Base-by-base conservation (phyloP, 2,888 invertebrate genomes). In the Toxonevra muliebris region DNA sequence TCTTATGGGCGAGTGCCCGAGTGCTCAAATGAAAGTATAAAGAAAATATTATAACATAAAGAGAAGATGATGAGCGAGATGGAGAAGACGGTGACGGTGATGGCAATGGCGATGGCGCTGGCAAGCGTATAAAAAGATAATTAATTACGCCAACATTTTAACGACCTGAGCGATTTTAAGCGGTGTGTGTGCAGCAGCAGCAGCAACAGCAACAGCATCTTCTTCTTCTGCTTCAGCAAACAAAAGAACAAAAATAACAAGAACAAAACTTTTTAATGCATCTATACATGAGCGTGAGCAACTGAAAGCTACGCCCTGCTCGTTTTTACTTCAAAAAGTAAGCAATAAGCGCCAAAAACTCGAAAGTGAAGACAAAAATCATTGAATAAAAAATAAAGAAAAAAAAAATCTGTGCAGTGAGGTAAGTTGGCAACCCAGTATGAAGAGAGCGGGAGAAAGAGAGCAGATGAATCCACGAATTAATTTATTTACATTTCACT, bases 91-190 rank as follows among this genome's bases (percentile, higher is more conserved):
- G 57, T 57, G 64, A 50, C 53, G 45, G 57, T n/a, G 58, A 65
- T 50, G 58, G n/a, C 52, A 57, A 8, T n/a, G 48, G 48, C 48
- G 15, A 48, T 55, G 62, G 58, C 62, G 43, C 30, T 54, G 62
- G 58, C 58, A 63, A 40, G 62, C 67, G 58, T 63, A 67, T 67
- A 67, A 63, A 67, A 67, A 62, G 67, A 67, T 67, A 67, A 67
- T 67, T 67, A 67, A 67, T 67, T 67, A 62, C 58, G 62, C 62
- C 53, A 30, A 67, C 62, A 67, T 62, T 67, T 67, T 67, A 67
- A 67, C 59, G 67, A 63, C 62, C 67, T 63, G 62, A 62, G 61
- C 62, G 62, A 63, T 67, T 59, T 54, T 52, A 20, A 42, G 52
- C 50, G 60, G 12, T 7, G 54, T 17, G 54, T 19, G 30, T 30